Evolutionary conservation across 2,797 vertebrate genomes (phyloP), one percentile per base, ranked within the genome.

Genomic region (Gallinago stenura): DNA sequence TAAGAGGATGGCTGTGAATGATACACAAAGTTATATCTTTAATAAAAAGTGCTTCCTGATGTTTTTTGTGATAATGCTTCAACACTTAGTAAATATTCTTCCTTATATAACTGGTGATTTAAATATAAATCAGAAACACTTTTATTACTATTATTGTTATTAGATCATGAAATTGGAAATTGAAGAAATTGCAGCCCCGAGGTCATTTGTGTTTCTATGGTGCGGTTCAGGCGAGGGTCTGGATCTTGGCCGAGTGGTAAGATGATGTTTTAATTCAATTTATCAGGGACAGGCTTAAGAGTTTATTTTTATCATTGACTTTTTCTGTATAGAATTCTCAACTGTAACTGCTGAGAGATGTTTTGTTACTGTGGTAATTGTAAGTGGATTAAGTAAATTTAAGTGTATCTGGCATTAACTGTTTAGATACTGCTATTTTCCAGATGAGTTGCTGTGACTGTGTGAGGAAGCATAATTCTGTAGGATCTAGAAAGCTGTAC

Each of bases 131-230:
- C 31, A 58, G 17, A 62, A 94, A 83, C 2, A 4, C 19, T 81
- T 78, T 21, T 33, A 8, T 84, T 89, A 30, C 39, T 41, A 1
- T 82, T 86, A 3, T 33, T 84, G 33, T 93, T 90, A 80, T 94
- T 64, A 99, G 99, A 99, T 99, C 80, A 99, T 99, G 99, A 99
- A 99, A 97, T 93, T 99, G 96, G 99, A 99, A 97, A 99, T 99
- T 39, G 99, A 99, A 97, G 99, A 99, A 97, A 99, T 99, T 48
- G 99, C 99, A 28, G 99, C 98, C 19, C 97, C 98, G 8, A 98
- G 99, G 51, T 99, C 99, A 16, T 99, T 99, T 88, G 99, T 99
- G 62, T 99, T 99, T 89, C 98, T 99, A 6, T 99, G 99, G 99
- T 99, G 99, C 25, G 99, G 99, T 65, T 99, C 99, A 46, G 99